Evolutionary conservation across 2,888 invertebrate species (phyloP).

Genomic region (Drosophila greeni): DNA sequence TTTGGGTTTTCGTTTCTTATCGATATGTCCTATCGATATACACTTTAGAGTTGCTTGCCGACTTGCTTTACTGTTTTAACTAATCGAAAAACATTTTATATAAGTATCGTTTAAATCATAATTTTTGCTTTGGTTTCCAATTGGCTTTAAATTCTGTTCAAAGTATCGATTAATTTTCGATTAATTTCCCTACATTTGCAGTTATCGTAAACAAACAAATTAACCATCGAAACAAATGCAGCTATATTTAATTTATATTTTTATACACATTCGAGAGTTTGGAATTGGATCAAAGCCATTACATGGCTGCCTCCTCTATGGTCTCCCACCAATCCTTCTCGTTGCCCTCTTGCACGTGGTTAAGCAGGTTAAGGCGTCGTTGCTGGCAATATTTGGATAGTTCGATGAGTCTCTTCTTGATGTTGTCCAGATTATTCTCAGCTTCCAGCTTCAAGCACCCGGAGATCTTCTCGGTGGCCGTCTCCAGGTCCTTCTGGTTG

Average conservation of each 20-base stretch:
- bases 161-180: background rate
- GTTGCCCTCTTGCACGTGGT: slow-evolving; percentile 99
- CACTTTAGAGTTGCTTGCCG: background rate
- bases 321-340: slow-evolving; percentile 99
- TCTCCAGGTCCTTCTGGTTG: slow-evolving; percentile 98
- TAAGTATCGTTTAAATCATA: no score
- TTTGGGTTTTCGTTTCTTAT: background rate
- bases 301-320: slow-evolving; percentile 68
- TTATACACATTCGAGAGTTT: background rate
- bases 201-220: background rate
- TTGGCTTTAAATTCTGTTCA: no score
- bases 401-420: slow-evolving; percentile 98
- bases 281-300: background rate
- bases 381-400: slow-evolving; percentile 96
- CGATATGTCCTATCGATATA: background rate
- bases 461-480: slow-evolving; percentile 97
- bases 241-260: no score
- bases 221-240: no score
- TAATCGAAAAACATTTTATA: background rate
- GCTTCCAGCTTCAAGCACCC: slow-evolving; percentile 98
- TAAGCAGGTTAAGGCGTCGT: slow-evolving; percentile 94
- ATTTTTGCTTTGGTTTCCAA: no score
- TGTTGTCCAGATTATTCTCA: slow-evolving; percentile 96
- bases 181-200: background rate
- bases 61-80: background rate